A percentile compares a stretch with the other conserved stretches of the same genome.
Conservation (phyloP, 2,888 invertebrate genomes). For the Phengaris arion region DNA sequence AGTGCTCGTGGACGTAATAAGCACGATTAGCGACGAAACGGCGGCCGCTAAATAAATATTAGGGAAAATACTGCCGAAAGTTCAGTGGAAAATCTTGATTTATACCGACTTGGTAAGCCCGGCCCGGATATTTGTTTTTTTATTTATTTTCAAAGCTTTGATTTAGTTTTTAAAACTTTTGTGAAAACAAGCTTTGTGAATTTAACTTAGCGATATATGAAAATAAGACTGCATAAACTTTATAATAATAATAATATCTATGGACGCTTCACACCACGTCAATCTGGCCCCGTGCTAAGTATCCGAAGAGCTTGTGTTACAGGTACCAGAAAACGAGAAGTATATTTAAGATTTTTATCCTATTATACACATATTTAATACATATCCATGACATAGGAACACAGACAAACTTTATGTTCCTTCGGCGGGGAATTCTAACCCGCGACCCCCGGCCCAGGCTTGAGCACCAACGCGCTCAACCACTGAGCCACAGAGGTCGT, state of each 20-base stretch:
- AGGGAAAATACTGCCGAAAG: constrained; percentile 36
- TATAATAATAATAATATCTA: neutral
- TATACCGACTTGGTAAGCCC: constrained; percentile 48
- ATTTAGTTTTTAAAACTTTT: constrained; percentile 4
- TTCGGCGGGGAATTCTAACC: no score
- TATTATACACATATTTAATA: no score
- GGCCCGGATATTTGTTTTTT: neutral
- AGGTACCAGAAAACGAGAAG: no score
- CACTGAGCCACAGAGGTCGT: no score
- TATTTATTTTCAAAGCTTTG: constrained; percentile 43
- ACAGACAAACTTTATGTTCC: no score
- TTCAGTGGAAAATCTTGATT: constrained; percentile 49
- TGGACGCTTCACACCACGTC: no score
- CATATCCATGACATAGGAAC: no score
- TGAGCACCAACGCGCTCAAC: no score
- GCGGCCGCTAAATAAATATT: constrained; percentile 32
- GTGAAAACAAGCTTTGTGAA: neutral
- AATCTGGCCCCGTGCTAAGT: no score
- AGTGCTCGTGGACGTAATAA: constrained; percentile 28
- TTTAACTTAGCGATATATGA: neutral
- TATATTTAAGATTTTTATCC: no score
- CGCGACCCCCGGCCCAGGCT: no score
- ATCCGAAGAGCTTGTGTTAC: no score
- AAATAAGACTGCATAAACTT: neutral
- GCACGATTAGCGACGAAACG: constrained; percentile 29